These are phyloP conservation scores for Cichlasoma orientale DNA, from an alignment of 2,797 vertebrate genomes.

Conservation along the genomic window DNA sequence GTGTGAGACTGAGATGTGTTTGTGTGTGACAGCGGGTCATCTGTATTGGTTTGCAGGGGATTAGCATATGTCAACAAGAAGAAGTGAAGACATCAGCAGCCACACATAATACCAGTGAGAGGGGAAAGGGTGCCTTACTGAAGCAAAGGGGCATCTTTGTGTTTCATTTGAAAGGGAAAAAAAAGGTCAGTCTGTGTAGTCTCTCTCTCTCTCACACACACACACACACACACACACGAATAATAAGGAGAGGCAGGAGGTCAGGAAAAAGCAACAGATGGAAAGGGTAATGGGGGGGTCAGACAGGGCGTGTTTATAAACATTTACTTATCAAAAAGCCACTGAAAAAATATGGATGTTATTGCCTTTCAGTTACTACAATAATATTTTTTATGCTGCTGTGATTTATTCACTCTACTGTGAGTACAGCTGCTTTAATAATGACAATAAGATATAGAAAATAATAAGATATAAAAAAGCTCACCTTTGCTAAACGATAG, in stretches of 20 bases:
- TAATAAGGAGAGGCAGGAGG: slow-evolving; percentile 32
- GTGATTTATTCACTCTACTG: background rate
- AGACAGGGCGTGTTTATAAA: slow-evolving; percentile 21
- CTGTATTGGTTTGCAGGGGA: slow-evolving; percentile 55
- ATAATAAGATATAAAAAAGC: background rate
- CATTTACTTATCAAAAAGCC: background rate
- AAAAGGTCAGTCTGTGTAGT: slow-evolving; percentile 35
- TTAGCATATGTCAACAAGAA: slow-evolving; percentile 58
- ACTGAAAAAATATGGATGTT: too few species aligned
- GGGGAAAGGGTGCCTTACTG: slow-evolving; percentile 31
- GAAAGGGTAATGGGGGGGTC: slow-evolving; percentile 15
- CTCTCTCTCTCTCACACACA: background rate
- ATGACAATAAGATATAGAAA: background rate
- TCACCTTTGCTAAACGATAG: slow-evolving; percentile 28
- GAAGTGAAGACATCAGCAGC: slow-evolving; percentile 56
- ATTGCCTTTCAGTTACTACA: background rate
- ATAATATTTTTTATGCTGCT: background rate
- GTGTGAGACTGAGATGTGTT: background rate
- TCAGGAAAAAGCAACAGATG: slow-evolving; percentile 68
- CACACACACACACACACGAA: background rate
- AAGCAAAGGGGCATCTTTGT: slow-evolving; percentile 57
- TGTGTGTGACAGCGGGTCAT: slow-evolving; percentile 40
- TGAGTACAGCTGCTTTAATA: background rate
- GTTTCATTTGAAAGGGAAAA: slow-evolving; percentile 60
- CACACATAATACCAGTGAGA: slow-evolving; percentile 34